These are phyloP conservation scores for Phylloscopus whistleri DNA, from an alignment of 2,113 vertebrate genomes.

Conservation along the genomic window DNA sequence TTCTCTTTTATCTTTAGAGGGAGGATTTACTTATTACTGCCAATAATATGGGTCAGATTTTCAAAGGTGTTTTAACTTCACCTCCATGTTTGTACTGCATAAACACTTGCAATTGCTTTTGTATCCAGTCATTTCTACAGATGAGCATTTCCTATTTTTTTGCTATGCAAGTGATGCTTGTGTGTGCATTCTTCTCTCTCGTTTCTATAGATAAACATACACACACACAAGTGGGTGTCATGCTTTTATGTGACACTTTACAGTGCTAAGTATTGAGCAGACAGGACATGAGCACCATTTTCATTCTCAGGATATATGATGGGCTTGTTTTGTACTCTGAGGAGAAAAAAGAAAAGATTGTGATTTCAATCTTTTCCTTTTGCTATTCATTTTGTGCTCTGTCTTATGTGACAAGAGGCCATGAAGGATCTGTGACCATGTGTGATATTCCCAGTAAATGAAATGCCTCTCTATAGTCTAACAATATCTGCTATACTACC, in stretches of 20 bases:
- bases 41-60: conserved; percentile 42
- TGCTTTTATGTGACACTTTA: conserved; percentile 6
- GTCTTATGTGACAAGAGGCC: background rate
- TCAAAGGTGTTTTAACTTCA: conserved; percentile 59
- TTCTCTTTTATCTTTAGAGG: conserved; percentile 61
- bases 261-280: background rate
- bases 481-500: background rate
- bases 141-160: conserved; percentile 29
- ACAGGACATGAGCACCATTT: background rate
- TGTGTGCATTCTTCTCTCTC: background rate
- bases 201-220: conserved; percentile 3
- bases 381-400: background rate
- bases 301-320: background rate
- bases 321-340: background rate
- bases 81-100: conserved; percentile 41
- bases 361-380: background rate
- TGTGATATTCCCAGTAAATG: background rate
- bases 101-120: conserved; percentile 50
- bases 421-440: background rate
- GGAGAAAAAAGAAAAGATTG: background rate
- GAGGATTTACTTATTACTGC: conserved; percentile 58
- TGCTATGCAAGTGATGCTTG: conserved; percentile 16
- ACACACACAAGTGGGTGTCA: background rate
- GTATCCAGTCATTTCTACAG: conserved; percentile 18
- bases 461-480: background rate